A percentile compares a stretch with the other conserved stretches of the same genome.
Conservation (phyloP, 2,888 invertebrate species). For the Microplitis manilae region DNA sequence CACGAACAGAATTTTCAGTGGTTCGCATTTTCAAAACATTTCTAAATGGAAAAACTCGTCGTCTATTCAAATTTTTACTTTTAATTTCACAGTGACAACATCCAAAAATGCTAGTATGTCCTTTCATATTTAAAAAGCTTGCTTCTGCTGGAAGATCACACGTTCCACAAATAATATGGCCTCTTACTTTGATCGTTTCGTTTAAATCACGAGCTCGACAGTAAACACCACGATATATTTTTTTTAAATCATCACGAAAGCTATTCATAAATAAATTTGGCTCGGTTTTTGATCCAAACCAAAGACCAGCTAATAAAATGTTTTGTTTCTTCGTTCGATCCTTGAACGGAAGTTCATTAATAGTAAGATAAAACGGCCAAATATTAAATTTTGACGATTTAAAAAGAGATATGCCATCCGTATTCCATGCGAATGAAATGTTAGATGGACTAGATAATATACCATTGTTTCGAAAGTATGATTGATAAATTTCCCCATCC, state of each 20-base stretch:
- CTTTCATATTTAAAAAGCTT: neutral
- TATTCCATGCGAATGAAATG: no score
- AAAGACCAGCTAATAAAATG: neutral
- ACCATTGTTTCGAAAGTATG: neutral
- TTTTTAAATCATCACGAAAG: neutral
- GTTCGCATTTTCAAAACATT: conserved; percentile 17
- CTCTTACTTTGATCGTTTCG: no score
- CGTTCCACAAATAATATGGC: neutral
- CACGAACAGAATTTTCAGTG: conserved; percentile 9
- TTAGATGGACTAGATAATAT: neutral
- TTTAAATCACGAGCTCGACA: neutral
- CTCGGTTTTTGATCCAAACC: neutral
- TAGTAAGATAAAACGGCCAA: neutral
- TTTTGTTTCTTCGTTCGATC: no score
- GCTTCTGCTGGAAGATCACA: neutral
- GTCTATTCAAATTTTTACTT: neutral
- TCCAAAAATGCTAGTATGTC: neutral
- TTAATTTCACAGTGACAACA: conserved; percentile 10
- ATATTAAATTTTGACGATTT: neutral
- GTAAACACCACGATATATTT: neutral
- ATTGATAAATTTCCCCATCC: no score
- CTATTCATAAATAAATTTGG: neutral
- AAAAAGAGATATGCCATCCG: neutral
- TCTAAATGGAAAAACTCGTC: conserved; percentile 13
- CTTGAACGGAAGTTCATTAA: neutral